Evolutionary conservation across 2,888 invertebrate species (phyloP), one percentile per base, ranked within the genome.

Genomic region (Coenonympha glycerion): DNA sequence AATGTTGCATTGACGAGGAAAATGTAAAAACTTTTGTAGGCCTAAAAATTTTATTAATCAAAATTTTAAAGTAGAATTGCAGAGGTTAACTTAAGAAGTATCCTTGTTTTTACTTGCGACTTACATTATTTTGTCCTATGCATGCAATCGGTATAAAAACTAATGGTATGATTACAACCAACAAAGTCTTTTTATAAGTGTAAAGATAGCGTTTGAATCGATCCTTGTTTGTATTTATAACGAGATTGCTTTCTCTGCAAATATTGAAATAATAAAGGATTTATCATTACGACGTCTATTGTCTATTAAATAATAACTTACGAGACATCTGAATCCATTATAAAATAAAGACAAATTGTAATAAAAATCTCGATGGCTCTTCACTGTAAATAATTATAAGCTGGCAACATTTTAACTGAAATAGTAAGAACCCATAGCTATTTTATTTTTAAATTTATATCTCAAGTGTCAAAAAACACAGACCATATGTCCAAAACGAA

Each of bases 241-340:
- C 61, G 6, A 78, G 55, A 61, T 78, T 76, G 1, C 67, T 64
- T 54, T 75, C 76, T 2, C 83, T 83, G 70, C 21, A 57, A 46
- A 41, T 5, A 31, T 6, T 8, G 26, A 24, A n/a, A 18, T 19
- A 30, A 34, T 6, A 3, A 22, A 5, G 33, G 18, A n/a, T 3
- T 21, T 18, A n/a, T n/a, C 3, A 8, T 3, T 16, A 11, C 3
- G 33, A 33, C 4, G 11, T 30, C n/a, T 44, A 30, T 33, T 8
- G 13, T 13, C 1, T 24, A 21, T 8, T 28, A 19, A 1, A 21
- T 22, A 1, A 21, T 22, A 33, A 48, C 56, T 39, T 46, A 56
- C 56, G 56, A 51, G 24, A 16, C 31, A 21, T 48, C 45, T 6
- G 50, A 40, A 40, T 55, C 53, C 56, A 58, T 57, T 49, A 9